A percentile compares a stretch with the other conserved stretches of the same genome.
Evolutionary conservation across 2,888 invertebrate genomes (phyloP).

Genomic region (Volucella zonaria): DNA sequence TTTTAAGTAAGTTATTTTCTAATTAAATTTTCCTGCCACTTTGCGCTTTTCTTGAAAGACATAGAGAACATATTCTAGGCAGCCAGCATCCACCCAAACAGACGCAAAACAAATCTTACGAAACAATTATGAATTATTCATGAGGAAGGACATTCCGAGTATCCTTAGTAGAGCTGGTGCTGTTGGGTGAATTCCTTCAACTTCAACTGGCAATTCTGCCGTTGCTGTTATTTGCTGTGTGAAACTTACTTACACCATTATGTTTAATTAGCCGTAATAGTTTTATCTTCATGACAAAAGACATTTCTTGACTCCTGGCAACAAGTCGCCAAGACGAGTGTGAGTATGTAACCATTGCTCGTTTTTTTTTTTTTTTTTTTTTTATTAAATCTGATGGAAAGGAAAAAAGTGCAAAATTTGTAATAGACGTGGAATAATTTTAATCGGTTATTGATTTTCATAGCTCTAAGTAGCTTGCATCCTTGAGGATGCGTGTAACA

Average conservation of each 20-base stretch:
- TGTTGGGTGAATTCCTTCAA: slow-evolving; percentile 8
- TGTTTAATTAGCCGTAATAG: slow-evolving; percentile 59
- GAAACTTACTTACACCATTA: slow-evolving; percentile 40
- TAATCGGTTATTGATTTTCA: slow-evolving; percentile 43
- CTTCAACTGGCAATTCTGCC: slow-evolving; percentile 21
- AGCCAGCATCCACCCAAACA: background rate
- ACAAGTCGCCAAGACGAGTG: background rate
- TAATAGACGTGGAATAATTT: slow-evolving; percentile 5
- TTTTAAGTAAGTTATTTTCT: slow-evolving; percentile 5
- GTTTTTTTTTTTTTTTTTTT: no score
- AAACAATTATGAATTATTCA: slow-evolving; percentile 66
- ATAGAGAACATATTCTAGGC: slow-evolving; percentile 4
- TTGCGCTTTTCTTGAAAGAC: slow-evolving; percentile 26
- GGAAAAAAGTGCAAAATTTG: no score
- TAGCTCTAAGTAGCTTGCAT: slow-evolving; percentile 3
- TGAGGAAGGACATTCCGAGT: slow-evolving; percentile 40
- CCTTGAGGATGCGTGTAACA: slow-evolving; percentile 1
- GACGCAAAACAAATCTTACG: slow-evolving; percentile 15
- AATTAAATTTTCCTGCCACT: slow-evolving; percentile 54
- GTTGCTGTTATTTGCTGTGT: background rate
- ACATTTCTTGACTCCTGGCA: slow-evolving; percentile 1
- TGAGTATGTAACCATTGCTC: no score
- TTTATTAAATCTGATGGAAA: no score
- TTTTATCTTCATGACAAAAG: slow-evolving; percentile 9
- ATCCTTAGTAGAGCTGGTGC: background rate